Conservation (phyloP, 2,113 vertebrate species). For the Ophthalmolycus amberensis region DNA sequence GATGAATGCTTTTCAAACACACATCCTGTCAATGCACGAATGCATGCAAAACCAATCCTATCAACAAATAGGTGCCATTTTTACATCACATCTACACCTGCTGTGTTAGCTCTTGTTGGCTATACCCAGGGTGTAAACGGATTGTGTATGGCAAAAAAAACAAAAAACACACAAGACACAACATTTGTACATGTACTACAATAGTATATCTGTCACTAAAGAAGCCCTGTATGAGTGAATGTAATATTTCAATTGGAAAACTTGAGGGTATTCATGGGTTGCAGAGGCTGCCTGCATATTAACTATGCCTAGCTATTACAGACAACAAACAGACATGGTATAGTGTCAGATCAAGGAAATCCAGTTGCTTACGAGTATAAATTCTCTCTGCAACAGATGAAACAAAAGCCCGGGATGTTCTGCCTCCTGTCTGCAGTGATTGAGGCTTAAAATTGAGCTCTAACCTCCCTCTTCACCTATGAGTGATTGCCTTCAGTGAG, state of each 20-base stretch:
- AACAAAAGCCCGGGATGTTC: slow-evolving; percentile 26
- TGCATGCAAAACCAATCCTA: slow-evolving; percentile 29
- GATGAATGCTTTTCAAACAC: slow-evolving; percentile 41
- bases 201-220: slow-evolving; percentile 6
- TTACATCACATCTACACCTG: slow-evolving; percentile 27
- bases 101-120: not conserved
- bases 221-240: slow-evolving; percentile 9
- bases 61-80: slow-evolving; percentile 6
- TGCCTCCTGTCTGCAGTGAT: slow-evolving; percentile 18
- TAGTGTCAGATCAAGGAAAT: slow-evolving; percentile 41
- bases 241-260: slow-evolving; percentile 16
- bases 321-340: slow-evolving; percentile 39
- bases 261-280: slow-evolving; percentile 5
- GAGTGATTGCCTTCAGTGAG: slow-evolving; percentile 48
- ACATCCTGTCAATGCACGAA: slow-evolving; percentile 57
- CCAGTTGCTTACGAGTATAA: slow-evolving; percentile 18
- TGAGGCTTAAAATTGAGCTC: slow-evolving; percentile 23
- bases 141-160: not conserved
- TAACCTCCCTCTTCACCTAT: slow-evolving; percentile 43
- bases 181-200: not conserved
- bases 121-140: not conserved
- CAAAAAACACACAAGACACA: not conserved
- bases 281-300: slow-evolving; percentile 37
- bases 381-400: slow-evolving; percentile 29
- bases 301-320: slow-evolving; percentile 23